A percentile compares a stretch with the other conserved stretches of the same genome.
Evolutionary conservation across 2,113 vertebrate genomes (phyloP).

Genomic region (Lepus europaeus): DNA sequence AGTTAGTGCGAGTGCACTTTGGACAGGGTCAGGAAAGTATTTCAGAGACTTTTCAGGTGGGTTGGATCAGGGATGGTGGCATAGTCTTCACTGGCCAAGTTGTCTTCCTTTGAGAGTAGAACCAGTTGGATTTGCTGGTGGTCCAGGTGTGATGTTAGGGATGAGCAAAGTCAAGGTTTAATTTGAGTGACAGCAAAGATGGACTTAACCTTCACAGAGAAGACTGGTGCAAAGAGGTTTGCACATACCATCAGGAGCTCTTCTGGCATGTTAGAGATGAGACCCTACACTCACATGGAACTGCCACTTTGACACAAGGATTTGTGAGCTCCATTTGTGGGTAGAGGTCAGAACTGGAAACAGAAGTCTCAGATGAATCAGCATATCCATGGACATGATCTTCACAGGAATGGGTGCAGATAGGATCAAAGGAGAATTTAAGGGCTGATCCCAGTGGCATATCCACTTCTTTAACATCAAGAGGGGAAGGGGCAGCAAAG

Average conservation of each 20-base stretch:
- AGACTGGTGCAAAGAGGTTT: rapidly evolving
- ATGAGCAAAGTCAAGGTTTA: too few species aligned
- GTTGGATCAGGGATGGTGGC: too few species aligned
- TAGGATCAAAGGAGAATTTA: neutral
- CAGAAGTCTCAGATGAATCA: neutral
- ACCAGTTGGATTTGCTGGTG: rapidly evolving
- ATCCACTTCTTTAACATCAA: neutral
- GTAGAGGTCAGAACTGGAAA: neutral
- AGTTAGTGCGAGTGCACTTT: rapidly evolving
- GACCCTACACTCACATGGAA: neutral
- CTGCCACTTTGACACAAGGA: neutral
- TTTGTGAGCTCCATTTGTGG: neutral
- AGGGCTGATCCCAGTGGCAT: neutral
- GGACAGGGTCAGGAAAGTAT: rapidly evolving
- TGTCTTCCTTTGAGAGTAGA: neutral
- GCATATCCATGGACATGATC: neutral
- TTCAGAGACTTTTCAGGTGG: neutral
- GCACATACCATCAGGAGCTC: too few species aligned
- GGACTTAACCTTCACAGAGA: neutral
- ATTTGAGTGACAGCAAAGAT: neutral
- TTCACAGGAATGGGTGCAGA: neutral
- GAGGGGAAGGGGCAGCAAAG: neutral
- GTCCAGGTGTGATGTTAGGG: rapidly evolving
- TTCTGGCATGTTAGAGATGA: neutral
- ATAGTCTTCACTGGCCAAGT: too few species aligned